A percentile compares a stretch with the other conserved stretches of the same genome.
These are phyloP conservation scores for Daphoenositta chrysoptera DNA, from an alignment of 2,113 vertebrate genomes.

Conservation along the genomic window DNA sequence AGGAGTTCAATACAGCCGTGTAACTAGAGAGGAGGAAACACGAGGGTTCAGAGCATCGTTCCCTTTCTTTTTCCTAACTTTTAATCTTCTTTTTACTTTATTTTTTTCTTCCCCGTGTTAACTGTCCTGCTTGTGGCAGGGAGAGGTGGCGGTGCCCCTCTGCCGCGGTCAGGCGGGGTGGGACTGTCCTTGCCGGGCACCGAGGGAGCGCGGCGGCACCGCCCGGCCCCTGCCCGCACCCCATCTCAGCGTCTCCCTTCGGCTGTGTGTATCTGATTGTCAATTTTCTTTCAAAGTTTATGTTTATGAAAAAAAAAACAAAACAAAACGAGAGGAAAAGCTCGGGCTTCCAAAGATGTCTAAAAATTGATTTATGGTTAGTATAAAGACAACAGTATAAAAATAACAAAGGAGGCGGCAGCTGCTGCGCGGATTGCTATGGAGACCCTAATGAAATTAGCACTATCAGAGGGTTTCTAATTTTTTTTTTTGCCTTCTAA, in stretches of 20 bases:
- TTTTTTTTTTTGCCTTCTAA: constrained; percentile 29
- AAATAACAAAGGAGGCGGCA: constrained; percentile 63
- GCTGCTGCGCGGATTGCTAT: constrained; percentile 51
- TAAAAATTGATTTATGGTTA: constrained; percentile 63
- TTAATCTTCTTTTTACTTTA: neutral
- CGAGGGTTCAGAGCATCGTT: constrained; percentile 29
- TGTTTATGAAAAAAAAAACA: constrained; percentile 25
- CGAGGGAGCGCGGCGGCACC: neutral
- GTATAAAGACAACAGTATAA: constrained; percentile 64
- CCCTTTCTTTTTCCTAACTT: neutral
- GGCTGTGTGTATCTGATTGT: constrained; percentile 71
- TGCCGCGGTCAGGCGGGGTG: neutral
- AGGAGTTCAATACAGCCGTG: constrained; percentile 50
- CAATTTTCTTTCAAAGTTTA: constrained; percentile 71
- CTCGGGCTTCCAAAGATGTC: constrained; percentile 51
- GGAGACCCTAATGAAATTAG: constrained; percentile 51
- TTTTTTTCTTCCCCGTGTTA: neutral
- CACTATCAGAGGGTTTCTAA: constrained; percentile 20
- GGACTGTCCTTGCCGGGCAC: neutral
- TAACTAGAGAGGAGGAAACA: constrained; percentile 64
- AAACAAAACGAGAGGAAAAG: constrained; percentile 37
- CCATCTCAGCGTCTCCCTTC: neutral
- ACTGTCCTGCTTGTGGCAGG: neutral
- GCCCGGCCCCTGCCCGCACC: neutral
- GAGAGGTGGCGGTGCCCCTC: neutral